Conservation (phyloP, 53 echinoderm and acorn worm species). For the Hippasteria phrygiana region DNA sequence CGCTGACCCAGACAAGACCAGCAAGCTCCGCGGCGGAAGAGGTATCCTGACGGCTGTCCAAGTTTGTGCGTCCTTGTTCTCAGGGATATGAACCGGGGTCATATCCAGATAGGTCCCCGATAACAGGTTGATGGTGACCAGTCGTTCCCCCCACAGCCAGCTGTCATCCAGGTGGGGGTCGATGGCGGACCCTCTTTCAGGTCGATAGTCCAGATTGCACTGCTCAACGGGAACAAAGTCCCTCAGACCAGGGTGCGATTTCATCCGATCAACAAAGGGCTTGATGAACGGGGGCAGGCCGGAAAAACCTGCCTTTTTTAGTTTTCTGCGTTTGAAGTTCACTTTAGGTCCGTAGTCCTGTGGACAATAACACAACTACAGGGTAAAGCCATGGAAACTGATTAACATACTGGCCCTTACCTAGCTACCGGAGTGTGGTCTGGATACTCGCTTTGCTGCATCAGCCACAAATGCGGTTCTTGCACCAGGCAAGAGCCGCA, state of each 20-base stretch:
- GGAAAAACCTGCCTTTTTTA: slow-evolving; percentile 78
- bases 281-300: slow-evolving; percentile 88
- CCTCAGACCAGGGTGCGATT: slow-evolving; percentile 20
- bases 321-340: slow-evolving; percentile 90
- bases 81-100: slow-evolving; percentile 35
- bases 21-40: slow-evolving; percentile 74
- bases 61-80: background rate
- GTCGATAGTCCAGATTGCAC: slow-evolving; percentile 91
- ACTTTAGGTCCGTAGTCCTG: slow-evolving; percentile 97
- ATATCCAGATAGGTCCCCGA: slow-evolving; percentile 78
- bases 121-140: slow-evolving; percentile 91
- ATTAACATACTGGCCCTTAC: too few relatives aligned
- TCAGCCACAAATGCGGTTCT: too few relatives aligned
- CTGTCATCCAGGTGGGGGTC: slow-evolving; percentile 94
- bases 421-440: too few relatives aligned
- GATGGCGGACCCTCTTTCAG: slow-evolving; percentile 88
- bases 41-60: slow-evolving; percentile 54
- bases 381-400: background rate
- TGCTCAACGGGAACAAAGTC: slow-evolving; percentile 86
- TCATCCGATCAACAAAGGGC: slow-evolving; percentile 73
- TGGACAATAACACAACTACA: background rate
- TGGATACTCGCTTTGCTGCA: too few relatives aligned
- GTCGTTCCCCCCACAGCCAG: slow-evolving; percentile 96
- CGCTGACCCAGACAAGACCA: slow-evolving; percentile 79
- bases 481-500: too few relatives aligned